Evolutionary conservation across 2,888 invertebrate genomes (phyloP).

Genomic region (Cistogaster globosa): DNA sequence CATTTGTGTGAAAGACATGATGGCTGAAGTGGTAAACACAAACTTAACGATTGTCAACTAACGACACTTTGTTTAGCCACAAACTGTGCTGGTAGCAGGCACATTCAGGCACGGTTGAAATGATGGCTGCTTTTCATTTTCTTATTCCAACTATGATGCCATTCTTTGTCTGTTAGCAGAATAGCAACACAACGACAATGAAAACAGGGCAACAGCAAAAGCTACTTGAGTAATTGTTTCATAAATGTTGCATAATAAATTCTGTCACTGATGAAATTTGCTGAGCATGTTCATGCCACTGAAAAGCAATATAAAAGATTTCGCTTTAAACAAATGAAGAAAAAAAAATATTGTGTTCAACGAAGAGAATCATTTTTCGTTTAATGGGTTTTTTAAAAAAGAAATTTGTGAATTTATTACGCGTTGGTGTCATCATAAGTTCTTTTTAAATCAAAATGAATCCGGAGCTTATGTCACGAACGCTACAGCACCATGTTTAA

Average conservation of each 20-base stretch:
- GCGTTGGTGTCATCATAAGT: no score
- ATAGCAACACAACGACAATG: background rate
- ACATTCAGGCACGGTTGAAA: slow-evolving; percentile 16
- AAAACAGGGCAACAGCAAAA: slow-evolving; percentile 18
- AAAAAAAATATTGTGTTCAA: background rate
- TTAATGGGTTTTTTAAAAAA: no score
- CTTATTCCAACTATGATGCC: background rate
- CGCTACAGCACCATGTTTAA: no score
- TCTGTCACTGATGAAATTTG: slow-evolving; percentile 70
- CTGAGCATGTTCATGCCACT: slow-evolving; percentile 35
- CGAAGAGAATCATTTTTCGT: no score
- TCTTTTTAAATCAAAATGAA: no score
- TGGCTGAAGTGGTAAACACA: slow-evolving; percentile 19
- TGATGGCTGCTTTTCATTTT: slow-evolving; percentile 49
- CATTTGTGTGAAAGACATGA: slow-evolving; percentile 3
- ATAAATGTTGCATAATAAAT: slow-evolving; percentile 74
- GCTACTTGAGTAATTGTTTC: slow-evolving; percentile 73
- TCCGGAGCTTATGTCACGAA: no score
- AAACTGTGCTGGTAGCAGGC: slow-evolving; percentile 60
- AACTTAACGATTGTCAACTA: slow-evolving; percentile 60
- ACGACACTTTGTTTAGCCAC: slow-evolving; percentile 65
- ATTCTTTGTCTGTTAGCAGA: slow-evolving; percentile 18
- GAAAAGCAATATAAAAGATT: slow-evolving; percentile 18
- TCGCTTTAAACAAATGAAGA: background rate
- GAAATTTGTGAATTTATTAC: no score